Percentiles rank a stretch among this genome's conserved stretches.
These are phyloP conservation scores for Falco punctatus DNA, from an alignment of 2,113 vertebrate species.

Conservation along the genomic window DNA sequence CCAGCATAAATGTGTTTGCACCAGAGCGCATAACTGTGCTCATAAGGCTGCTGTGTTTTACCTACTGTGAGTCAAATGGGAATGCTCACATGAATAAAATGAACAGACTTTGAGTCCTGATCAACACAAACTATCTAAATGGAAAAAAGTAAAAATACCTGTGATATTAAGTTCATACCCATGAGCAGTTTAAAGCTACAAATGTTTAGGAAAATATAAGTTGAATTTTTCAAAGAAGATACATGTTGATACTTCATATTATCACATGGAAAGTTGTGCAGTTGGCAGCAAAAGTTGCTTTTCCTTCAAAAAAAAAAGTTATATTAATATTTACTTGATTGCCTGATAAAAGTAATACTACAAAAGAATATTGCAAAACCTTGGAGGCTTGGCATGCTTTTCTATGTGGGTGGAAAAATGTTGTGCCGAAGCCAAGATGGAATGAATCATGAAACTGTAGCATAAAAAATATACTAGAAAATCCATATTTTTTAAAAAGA, in stretches of 20 bases:
- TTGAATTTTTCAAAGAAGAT: conserved; percentile 55
- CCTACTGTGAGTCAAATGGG: neutral
- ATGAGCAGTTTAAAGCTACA: conserved; percentile 9
- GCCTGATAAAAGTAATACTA: conserved; percentile 80
- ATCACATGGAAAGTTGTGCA: conserved; percentile 48
- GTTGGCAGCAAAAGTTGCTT: conserved; percentile 65
- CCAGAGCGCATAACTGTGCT: neutral
- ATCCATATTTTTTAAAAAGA: neutral
- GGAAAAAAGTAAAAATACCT: neutral
- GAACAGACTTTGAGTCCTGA: neutral
- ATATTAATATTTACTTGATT: conserved; percentile 81
- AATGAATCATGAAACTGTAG: conserved; percentile 76
- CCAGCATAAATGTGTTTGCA: neutral
- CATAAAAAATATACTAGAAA: conserved; percentile 65
- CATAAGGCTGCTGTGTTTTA: neutral
- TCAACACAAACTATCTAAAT: neutral
- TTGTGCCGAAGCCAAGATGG: conserved; percentile 74
- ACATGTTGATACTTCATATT: conserved; percentile 41
- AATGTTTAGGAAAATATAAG: conserved; percentile 15
- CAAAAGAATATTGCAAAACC: conserved; percentile 83
- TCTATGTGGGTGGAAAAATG: conserved; percentile 78
- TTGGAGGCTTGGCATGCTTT: conserved; percentile 78
- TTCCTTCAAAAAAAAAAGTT: conserved; percentile 65
- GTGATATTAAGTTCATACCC: neutral
- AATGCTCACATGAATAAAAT: neutral